Conservation (phyloP, 2,888 invertebrate species). For the Eupithecia tripunctaria region DNA sequence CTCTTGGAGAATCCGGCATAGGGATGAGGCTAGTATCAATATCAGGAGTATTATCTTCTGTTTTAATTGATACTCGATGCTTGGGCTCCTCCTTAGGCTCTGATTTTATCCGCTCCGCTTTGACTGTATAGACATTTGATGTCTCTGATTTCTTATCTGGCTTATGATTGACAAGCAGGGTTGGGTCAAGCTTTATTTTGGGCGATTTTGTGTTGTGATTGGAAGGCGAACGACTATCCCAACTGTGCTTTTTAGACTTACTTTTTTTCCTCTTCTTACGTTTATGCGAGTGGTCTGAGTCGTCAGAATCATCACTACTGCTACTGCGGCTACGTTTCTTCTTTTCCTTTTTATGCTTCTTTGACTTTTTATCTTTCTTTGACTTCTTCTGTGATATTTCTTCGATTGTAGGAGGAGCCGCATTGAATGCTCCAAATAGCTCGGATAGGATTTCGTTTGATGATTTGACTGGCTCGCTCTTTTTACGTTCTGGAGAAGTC, state of each 20-base stretch:
- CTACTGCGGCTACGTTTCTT: conserved; percentile 77
- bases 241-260: conserved; percentile 67
- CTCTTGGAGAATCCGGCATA: conserved; percentile 76
- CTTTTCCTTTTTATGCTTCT: conserved; percentile 86
- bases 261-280: conserved; percentile 85
- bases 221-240: conserved; percentile 59
- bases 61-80: conserved; percentile 53
- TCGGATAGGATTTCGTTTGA: conserved; percentile 93
- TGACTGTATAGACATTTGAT: conserved; percentile 47
- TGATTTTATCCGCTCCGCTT: conserved; percentile 51
- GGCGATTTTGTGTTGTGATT: conserved; percentile 60
- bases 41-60: conserved; percentile 50
- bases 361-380: conserved; percentile 79
- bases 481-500: conserved; percentile 75
- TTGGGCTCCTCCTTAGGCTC: conserved; percentile 50
- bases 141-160: conserved; percentile 54
- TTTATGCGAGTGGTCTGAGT: conserved; percentile 81
- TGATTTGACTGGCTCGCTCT: conserved; percentile 84
- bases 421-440: conserved; percentile 91
- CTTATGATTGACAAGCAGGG: conserved; percentile 40
- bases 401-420: conserved; percentile 86
- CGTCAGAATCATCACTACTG: conserved; percentile 71
- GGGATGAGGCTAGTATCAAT: conserved; percentile 68
- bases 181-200: conserved; percentile 57
- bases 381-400: conserved; percentile 70